Evolutionary conservation across 2,113 vertebrate species (phyloP), one percentile per base, ranked within the genome.

Genomic region (Miniopterus natalensis): DNA sequence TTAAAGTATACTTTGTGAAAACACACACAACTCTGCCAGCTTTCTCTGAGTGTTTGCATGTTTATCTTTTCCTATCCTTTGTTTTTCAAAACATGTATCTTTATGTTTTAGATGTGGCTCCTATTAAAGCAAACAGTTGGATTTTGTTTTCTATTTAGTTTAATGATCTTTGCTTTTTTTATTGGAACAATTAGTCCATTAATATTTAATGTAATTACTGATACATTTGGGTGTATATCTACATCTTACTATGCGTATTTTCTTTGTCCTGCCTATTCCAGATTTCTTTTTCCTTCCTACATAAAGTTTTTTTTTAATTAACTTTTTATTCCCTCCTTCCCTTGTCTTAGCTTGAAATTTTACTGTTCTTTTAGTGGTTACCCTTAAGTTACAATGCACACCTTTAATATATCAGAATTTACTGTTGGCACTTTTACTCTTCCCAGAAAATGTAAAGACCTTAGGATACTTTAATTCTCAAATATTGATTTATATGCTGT

Each of bases 201-300:
- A 86, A 59, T 47, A 79, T 51, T 81, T 94, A 96, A 84, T 63
- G 15, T 77, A 94, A 65, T 65, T 84, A 77, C 61, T 63, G 36
- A 57, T 17, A 49, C 51, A 47, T 49, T 59, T 84, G 45, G 25
- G 14, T 78, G 92, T 92, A 92, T 73, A 84, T 91, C 68, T 57
- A 83, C 42, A 57, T 75, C 63, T 96, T 87, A 92, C 14, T 71
- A 25, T 80, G 45, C 70, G 29, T 29, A 53, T 68, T 59, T 45
- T 92, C 53, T 65, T 90, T 55, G 23, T n/a, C 23, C 66, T 49
- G 18, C 12, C 40, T 80, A 63, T 8, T 42, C 14, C 42, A 47
- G 66, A 77, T 85, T 49, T 68, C n/a, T 77, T 80, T 79, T 55
- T 15, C 29, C 59, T 15, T 59, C 25, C 31, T 47, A 18, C 14